Evolutionary conservation across 1,140 invertebrate genomes (phyloP).

Genomic region (Bombus fervidus): DNA sequence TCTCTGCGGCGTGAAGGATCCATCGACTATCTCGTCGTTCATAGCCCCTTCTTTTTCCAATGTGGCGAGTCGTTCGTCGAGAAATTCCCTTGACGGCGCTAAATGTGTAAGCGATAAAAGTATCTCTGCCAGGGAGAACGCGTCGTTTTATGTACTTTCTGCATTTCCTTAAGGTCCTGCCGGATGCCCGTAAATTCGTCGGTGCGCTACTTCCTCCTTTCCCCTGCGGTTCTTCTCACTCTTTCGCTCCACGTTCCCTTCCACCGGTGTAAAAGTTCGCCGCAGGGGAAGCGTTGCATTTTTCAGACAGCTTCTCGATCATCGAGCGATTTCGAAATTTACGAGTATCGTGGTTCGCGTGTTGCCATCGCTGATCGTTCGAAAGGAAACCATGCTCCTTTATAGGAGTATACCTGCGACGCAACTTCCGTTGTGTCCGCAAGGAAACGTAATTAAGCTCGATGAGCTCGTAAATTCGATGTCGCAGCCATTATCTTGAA

Average conservation of each 20-base stretch:
- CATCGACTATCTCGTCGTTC: conserved; percentile 38
- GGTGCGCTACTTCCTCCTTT: background rate
- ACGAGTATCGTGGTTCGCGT: background rate
- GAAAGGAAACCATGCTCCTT: background rate
- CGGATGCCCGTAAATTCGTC: conserved; percentile 59
- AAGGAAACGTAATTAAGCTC: background rate
- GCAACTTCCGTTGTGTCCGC: background rate
- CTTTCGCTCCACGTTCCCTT: background rate
- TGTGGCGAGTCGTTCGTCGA: conserved; percentile 47
- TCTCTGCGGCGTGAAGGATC: conserved; percentile 8
- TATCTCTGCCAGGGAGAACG: conserved; percentile 59
- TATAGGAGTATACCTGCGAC: background rate
- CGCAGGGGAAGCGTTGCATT: background rate
- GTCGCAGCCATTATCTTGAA: too few relatives aligned
- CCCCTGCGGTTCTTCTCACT: background rate
- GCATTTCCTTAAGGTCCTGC: conserved; percentile 64
- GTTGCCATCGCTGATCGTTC: background rate
- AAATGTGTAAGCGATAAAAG: conserved; percentile 71
- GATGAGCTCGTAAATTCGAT: too few relatives aligned
- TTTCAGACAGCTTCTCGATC: conserved; percentile 6
- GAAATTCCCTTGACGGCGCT: conserved; percentile 60
- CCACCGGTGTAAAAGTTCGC: background rate
- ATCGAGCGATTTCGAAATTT: conserved; percentile 14
- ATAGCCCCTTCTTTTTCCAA: background rate
- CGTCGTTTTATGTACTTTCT: conserved; percentile 65